Evolutionary conservation across 2,888 invertebrate species (phyloP), one percentile per base, ranked within the genome.

Genomic region (Drosophila macrospina): DNA sequence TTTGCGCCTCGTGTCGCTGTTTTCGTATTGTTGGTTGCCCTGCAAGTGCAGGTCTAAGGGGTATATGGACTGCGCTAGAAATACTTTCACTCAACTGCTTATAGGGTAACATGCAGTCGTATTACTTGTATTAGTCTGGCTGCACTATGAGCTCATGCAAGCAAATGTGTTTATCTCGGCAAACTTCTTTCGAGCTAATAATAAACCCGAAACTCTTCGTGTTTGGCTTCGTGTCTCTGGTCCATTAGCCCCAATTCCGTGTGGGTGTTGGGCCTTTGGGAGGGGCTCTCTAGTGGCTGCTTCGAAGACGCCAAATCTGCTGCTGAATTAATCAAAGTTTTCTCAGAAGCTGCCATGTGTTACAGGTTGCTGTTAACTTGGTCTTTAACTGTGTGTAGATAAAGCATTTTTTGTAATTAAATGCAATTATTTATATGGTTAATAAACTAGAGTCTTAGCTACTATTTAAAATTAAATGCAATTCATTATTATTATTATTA

Each of bases 161-260:
- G 70, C 67, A 69, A 70, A 76, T 80, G 71, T 85, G 82, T 87
- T 85, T 85, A 80, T 69, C 74, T 75, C 70, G 63, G 75, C 63
- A 69, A 84, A 84, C 83, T 86, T 84, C 78, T 81, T 81, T 81
- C 72, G 69, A 74, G 82, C 85, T 82, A 82, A 82, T 82, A 66
- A 82, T 82, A 82, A 82, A 80, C 78, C 74, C 50, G 41, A 70
- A 60, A 60, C 54, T 65, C 54, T 68, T 34, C 36, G 24, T 56
- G 39, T 26, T 28, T n/a, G n/a, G n/a, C n/a, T n/a, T n/a, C n/a
- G 51, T 24, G 20, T 51, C 47, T 4, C 69, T 84, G 81, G 84
- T 81, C 83, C 83, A 84, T 84, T 86, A 84, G 86, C 79, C 74
- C 70, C 84, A 74, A 79, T 84, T 72, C 42, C 24, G 47, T 44